These are phyloP conservation scores for Carposina sasakii DNA, from an alignment of 1,140 invertebrate species.

Conservation along the genomic window DNA sequence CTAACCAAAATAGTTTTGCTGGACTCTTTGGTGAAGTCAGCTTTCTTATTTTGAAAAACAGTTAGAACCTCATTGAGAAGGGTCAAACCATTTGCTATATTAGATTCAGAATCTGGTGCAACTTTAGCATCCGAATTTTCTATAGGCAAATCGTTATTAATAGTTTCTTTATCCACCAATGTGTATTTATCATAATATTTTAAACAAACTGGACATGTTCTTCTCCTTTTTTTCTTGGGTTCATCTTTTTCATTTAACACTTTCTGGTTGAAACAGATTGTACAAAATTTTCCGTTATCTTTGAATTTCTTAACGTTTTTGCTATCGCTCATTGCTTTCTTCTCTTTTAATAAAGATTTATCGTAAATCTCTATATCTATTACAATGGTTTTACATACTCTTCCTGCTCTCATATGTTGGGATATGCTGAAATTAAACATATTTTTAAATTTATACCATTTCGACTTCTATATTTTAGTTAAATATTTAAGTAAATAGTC, in stretches of 20 bases:
- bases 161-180: background rate
- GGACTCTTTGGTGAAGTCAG: constrained; percentile 12
- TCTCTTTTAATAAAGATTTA: too few species aligned
- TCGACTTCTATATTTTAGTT: too few species aligned
- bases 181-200: background rate
- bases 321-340: too few species aligned
- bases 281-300: constrained; percentile 43
- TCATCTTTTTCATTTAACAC: background rate
- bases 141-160: too few species aligned
- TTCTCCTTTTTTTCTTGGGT: background rate
- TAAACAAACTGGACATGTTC: background rate
- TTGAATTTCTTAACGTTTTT: background rate
- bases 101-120: constrained; percentile 29
- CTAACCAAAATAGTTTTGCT: constrained; percentile 34
- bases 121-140: background rate
- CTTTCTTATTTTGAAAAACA: constrained; percentile 51
- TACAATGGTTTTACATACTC: too few species aligned
- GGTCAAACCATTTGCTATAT: constrained; percentile 39
- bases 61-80: constrained; percentile 54
- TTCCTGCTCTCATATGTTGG: too few species aligned
- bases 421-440: too few species aligned
- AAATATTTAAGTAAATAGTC: too few species aligned
- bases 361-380: too few species aligned
- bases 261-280: constrained; percentile 29
- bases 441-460: too few species aligned